A percentile compares a stretch with the other conserved stretches of the same genome.
These are phyloP conservation scores for Clitarchus hookeri DNA, from an alignment of 2,888 invertebrate species.

Conservation along the genomic window DNA sequence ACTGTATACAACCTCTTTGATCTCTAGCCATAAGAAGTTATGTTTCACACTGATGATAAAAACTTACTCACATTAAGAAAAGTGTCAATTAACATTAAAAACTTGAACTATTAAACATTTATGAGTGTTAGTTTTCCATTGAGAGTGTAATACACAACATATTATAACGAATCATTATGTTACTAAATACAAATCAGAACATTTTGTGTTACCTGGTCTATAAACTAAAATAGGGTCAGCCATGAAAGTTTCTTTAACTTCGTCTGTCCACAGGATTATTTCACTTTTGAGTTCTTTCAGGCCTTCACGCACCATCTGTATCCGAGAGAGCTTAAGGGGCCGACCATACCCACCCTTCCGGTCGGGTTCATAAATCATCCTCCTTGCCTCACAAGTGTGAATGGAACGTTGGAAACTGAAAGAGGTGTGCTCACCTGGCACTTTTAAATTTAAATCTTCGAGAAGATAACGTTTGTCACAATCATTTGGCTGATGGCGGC, in stretches of 20 bases:
- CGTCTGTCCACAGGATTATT: constrained; percentile 66
- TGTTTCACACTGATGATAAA: too few relatives aligned
- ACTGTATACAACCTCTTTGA: too few relatives aligned
- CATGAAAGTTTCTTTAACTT: constrained; percentile 67
- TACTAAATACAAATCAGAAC: neutral
- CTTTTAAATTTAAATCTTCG: neutral
- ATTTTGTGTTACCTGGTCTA: constrained; percentile 58
- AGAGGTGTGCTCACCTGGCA: neutral
- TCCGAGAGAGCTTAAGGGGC: constrained; percentile 54
- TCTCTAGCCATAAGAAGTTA: too few relatives aligned
- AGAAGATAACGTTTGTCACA: neutral
- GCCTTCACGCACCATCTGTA: constrained; percentile 66
- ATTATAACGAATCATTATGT: too few relatives aligned
- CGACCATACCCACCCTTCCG: constrained; percentile 65
- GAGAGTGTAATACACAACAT: too few relatives aligned
- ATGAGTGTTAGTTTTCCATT: too few relatives aligned
- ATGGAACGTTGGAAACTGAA: neutral
- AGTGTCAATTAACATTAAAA: too few relatives aligned
- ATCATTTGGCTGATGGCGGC: neutral
- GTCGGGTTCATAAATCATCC: constrained; percentile 61
- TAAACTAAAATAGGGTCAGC: constrained; percentile 64
- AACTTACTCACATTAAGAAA: too few relatives aligned
- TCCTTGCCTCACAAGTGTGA: neutral
- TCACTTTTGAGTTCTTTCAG: constrained; percentile 69
- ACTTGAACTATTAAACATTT: too few relatives aligned